Percentiles rank a stretch among this genome's conserved stretches.
Evolutionary conservation across 2,888 invertebrate genomes (phyloP).

Genomic region (Protodeltote pygarga): DNA sequence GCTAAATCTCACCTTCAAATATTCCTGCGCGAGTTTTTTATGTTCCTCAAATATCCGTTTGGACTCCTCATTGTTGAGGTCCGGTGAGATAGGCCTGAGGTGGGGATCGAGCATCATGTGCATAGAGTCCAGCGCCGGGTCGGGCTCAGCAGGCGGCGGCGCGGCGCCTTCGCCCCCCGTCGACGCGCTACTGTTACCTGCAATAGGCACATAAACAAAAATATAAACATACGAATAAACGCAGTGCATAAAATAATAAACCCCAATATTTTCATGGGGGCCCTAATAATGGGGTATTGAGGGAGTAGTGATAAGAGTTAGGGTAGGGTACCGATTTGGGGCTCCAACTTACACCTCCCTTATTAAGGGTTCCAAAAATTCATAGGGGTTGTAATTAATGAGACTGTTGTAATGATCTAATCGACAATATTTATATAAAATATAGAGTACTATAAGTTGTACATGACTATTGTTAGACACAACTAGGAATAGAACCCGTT

Average conservation of each 20-base stretch:
- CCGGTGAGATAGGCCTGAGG: conserved; percentile 94
- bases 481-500: too few relatives aligned
- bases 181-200: conserved; percentile 83
- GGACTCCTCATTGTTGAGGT: conserved; percentile 91
- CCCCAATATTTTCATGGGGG: too few relatives aligned
- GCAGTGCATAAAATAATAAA: not conserved
- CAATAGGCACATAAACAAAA: conserved; percentile 20
- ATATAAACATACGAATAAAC: not conserved
- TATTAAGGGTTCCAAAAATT: too few relatives aligned
- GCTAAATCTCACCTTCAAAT: conserved; percentile 89
- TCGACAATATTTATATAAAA: too few relatives aligned
- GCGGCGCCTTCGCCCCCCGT: conserved; percentile 67
- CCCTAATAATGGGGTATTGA: too few relatives aligned
- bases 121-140: conserved; percentile 89
- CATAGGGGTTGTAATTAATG: too few relatives aligned
- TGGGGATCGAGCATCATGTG: conserved; percentile 93
- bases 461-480: too few relatives aligned
- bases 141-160: conserved; percentile 78
- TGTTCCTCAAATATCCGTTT: conserved; percentile 95
- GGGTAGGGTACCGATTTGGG: too few relatives aligned
- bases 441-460: too few relatives aligned
- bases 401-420: too few relatives aligned
- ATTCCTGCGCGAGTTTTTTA: conserved; percentile 95
- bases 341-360: too few relatives aligned
- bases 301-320: too few relatives aligned